Evolutionary conservation across 2,797 vertebrate species (phyloP).

Genomic region (Lycodopsis pacificus): DNA sequence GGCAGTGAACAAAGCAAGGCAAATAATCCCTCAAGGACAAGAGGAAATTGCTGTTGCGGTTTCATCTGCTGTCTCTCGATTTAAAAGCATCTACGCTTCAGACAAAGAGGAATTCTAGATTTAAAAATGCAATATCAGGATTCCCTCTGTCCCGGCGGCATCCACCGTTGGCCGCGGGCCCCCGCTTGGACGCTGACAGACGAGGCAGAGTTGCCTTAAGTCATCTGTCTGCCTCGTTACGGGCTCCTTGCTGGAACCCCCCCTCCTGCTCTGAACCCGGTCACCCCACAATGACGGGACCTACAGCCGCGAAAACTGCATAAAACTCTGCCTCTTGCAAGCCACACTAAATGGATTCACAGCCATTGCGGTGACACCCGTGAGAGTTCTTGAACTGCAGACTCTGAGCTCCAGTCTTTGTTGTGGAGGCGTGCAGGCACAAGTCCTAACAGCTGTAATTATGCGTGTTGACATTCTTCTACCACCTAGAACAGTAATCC

Average conservation of each 20-base stretch:
- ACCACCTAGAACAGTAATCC: no score
- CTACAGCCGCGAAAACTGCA: constrained; percentile 16
- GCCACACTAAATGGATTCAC: constrained; percentile 1
- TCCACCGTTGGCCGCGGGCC: constrained; percentile 45
- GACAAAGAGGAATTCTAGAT: constrained; percentile 69
- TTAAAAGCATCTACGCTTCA: constrained; percentile 75
- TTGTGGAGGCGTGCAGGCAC: neutral
- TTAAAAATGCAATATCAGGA: constrained; percentile 74
- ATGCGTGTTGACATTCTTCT: neutral
- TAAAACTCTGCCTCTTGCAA: neutral
- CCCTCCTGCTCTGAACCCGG: constrained; percentile 60
- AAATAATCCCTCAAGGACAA: constrained; percentile 67
- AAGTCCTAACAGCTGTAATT: constrained; percentile 1
- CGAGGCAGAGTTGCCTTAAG: constrained; percentile 46
- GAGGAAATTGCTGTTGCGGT: constrained; percentile 80
- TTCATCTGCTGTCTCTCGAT: constrained; percentile 64
- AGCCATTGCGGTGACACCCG: neutral
- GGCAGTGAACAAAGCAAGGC: constrained; percentile 44
- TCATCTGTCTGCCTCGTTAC: constrained; percentile 59
- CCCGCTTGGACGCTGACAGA: constrained; percentile 41
- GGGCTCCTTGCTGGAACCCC: constrained; percentile 40
- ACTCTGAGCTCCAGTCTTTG: neutral
- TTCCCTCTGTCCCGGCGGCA: constrained; percentile 60
- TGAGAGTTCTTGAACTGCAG: constrained; percentile 7
- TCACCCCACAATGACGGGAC: constrained; percentile 53